Evolutionary conservation across 2,888 invertebrate genomes (phyloP).

Genomic region (Scaptomyza cyrtandrae): DNA sequence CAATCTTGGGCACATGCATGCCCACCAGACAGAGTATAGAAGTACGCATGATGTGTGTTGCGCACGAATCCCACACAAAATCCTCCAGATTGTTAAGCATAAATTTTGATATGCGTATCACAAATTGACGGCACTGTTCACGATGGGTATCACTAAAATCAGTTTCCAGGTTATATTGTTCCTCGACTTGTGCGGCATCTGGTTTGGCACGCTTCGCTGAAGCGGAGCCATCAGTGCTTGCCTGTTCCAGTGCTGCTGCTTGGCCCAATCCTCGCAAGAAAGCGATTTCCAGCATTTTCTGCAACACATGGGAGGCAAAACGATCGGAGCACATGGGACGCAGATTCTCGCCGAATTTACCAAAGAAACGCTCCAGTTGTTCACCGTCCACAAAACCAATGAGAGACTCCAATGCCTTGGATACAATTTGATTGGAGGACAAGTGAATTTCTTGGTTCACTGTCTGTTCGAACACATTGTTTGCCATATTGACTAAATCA

Average conservation of each 20-base stretch:
- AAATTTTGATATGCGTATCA: slow-evolving; percentile 90
- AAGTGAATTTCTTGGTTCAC: slow-evolving; percentile 89
- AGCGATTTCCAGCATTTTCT: slow-evolving; percentile 86
- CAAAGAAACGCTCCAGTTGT: slow-evolving; percentile 87
- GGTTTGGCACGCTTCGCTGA: slow-evolving; percentile 73
- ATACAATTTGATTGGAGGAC: slow-evolving; percentile 92
- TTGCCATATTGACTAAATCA: slow-evolving; percentile 86
- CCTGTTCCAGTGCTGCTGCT: slow-evolving; percentile 48
- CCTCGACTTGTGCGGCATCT: slow-evolving; percentile 67
- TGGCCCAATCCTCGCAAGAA: slow-evolving; percentile 78
- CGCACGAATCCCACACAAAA: slow-evolving; percentile 91
- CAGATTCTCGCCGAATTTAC: slow-evolving; percentile 88
- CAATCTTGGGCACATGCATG: slow-evolving; percentile 86
- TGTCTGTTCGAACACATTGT: slow-evolving; percentile 91
- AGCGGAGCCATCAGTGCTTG: slow-evolving; percentile 64
- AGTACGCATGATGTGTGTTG: slow-evolving; percentile 90
- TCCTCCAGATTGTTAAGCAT: slow-evolving; percentile 93
- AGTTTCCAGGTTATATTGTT: slow-evolving; percentile 77
- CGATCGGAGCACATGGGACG: slow-evolving; percentile 90
- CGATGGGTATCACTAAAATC: slow-evolving; percentile 85
- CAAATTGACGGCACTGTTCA: slow-evolving; percentile 87
- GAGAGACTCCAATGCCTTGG: slow-evolving; percentile 90
- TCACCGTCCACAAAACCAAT: slow-evolving; percentile 88
- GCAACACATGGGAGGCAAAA: slow-evolving; percentile 92
- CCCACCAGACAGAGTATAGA: slow-evolving; percentile 90